Percentiles rank a stretch among this genome's conserved stretches.
phyloP scores from a whole-genome alignment of 2,113 vertebrate genomes.

The Tenrec ecaudatus region DNA sequence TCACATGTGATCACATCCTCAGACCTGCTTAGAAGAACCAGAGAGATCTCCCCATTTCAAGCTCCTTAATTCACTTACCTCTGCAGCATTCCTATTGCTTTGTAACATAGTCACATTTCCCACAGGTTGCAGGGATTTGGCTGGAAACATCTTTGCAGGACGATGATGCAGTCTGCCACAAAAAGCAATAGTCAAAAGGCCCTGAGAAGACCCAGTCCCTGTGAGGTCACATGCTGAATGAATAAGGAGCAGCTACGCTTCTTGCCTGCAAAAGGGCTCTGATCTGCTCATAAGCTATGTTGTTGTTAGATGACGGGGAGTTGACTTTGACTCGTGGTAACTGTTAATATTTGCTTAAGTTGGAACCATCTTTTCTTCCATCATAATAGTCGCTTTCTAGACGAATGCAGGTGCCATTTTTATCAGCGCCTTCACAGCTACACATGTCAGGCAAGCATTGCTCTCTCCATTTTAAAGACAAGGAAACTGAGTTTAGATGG shows the following conservation, averaged over 20 bases:
- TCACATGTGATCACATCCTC: neutral
- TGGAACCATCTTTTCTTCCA: neutral
- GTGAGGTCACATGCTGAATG: neutral
- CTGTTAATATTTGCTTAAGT: neutral
- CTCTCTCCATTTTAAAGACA: conserved; percentile 16
- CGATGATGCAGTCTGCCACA: neutral
- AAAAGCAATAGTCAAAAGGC: neutral
- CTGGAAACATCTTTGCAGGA: neutral
- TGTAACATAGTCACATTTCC: neutral
- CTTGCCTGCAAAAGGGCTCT: neutral
- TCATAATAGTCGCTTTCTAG: neutral
- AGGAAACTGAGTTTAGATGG: neutral
- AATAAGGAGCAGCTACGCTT: neutral
- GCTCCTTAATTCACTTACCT: neutral
- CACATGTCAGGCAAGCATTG: neutral
- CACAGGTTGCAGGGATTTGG: neutral
- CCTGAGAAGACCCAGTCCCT: neutral
- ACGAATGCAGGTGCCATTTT: neutral
- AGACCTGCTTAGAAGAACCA: neutral
- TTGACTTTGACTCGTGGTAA: neutral
- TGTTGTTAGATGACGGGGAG: neutral
- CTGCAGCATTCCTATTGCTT: neutral
- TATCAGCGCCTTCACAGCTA: neutral
- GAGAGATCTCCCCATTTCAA: neutral
- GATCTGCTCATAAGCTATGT: neutral